Conservation (phyloP, 2,888 invertebrate species). For the Tinea semifulvella region DNA sequence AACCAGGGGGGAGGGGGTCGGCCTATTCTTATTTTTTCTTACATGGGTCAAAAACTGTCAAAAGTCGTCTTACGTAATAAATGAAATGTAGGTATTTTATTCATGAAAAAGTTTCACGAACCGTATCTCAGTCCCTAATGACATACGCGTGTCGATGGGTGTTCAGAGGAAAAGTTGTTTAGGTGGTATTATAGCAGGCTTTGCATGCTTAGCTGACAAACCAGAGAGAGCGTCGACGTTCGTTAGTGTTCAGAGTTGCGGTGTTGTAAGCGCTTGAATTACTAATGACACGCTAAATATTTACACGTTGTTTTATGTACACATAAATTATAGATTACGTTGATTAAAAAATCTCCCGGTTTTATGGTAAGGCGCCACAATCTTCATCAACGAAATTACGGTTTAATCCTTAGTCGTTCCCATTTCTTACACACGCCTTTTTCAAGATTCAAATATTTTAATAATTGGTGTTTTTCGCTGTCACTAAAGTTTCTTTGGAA, state of each 20-base stretch:
- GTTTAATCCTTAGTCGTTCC: slow-evolving; percentile 5
- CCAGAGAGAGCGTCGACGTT: neutral
- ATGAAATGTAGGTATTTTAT: no score
- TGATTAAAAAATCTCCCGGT: neutral
- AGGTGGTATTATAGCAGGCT: slow-evolving; percentile 1
- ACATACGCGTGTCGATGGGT: slow-evolving; percentile 9
- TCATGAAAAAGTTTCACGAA: slow-evolving; percentile 2
- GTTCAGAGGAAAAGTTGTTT: slow-evolving; percentile 6
- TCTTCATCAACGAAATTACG: neutral
- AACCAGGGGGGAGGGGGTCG: no score
- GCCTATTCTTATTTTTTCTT: no score
- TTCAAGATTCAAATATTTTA: neutral
- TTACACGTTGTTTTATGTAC: neutral
- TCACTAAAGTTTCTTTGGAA: neutral
- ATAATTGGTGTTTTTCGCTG: neutral
- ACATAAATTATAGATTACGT: neutral
- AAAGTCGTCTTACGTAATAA: no score
- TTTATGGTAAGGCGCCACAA: neutral
- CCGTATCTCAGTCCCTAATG: slow-evolving; percentile 8
- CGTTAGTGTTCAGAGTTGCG: slow-evolving; percentile 8
- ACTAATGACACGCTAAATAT: slow-evolving; percentile 4
- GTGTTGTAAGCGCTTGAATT: slow-evolving; percentile 7
- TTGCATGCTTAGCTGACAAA: neutral
- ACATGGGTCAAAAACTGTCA: no score
- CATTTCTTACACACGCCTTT: neutral